Conservation (phyloP, 2,113 vertebrate species). For the Tringa solitaria region DNA sequence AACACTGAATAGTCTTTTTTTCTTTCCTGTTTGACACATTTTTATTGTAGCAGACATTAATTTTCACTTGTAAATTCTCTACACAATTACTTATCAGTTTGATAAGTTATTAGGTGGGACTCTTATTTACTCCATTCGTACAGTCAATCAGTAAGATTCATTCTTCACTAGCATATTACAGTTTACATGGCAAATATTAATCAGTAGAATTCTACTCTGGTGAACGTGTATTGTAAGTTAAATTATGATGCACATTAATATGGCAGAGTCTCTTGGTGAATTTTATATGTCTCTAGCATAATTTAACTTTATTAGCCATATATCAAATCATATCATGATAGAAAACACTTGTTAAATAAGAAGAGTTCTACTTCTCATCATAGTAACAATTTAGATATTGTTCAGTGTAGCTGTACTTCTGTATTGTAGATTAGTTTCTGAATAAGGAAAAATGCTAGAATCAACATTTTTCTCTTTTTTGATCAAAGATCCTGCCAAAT, state of each 20-base stretch:
- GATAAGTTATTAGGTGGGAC: background rate
- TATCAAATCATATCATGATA: background rate
- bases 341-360: slow-evolving; percentile 52
- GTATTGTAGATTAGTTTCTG: background rate
- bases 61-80: slow-evolving; percentile 1
- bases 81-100: background rate
- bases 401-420: background rate
- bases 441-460: background rate
- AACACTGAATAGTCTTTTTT: background rate
- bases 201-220: slow-evolving; percentile 5
- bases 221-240: background rate
- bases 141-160: background rate
- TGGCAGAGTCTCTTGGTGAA: background rate
- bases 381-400: slow-evolving; percentile 39
- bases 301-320: slow-evolving; percentile 35
- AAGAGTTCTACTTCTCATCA: slow-evolving; percentile 28
- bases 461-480: slow-evolving; percentile 8
- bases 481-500: background rate
- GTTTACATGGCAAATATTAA: slow-evolving; percentile 54
- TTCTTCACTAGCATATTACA: background rate
- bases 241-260: slow-evolving; percentile 26
- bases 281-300: slow-evolving; percentile 1
- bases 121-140: slow-evolving; percentile 7
- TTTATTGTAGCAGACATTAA: background rate
- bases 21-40: background rate